Evolutionary conservation across 1,140 invertebrate genomes (phyloP).

Genomic region (Ostrea denselamellosa): DNA sequence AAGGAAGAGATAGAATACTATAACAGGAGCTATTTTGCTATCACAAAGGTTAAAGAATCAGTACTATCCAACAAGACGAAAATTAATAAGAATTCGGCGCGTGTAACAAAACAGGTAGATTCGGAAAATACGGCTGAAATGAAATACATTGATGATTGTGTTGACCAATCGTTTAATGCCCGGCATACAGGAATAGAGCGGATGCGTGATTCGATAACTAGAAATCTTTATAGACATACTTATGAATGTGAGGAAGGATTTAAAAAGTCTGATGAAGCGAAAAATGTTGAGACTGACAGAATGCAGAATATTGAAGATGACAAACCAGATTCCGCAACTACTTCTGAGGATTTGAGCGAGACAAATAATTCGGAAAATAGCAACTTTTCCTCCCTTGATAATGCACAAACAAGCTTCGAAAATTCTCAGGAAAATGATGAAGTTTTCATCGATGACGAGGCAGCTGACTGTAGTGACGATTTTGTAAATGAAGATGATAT

Average conservation of each 20-base stretch:
- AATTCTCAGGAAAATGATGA: not conserved
- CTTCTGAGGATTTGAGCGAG: not conserved
- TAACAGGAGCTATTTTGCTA: not conserved
- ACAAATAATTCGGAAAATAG: not conserved
- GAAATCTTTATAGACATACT: too few species aligned
- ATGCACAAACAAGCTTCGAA: not conserved
- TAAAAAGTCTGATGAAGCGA: too few species aligned
- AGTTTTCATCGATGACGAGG: not conserved
- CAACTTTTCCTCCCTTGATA: not conserved
- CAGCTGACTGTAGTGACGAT: not conserved
- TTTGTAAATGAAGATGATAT: conserved; percentile 13
- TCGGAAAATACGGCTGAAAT: not conserved
- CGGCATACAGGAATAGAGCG: not conserved
- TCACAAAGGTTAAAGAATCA: not conserved
- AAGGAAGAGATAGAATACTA: not conserved
- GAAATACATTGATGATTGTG: not conserved
- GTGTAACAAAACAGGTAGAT: not conserved
- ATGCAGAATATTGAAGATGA: not conserved
- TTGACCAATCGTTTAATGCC: not conserved
- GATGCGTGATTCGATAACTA: too few species aligned
- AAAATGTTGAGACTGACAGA: too few species aligned
- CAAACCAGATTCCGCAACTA: not conserved
- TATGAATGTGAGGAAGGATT: too few species aligned
- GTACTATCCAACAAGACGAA: not conserved
- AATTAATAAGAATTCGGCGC: not conserved